Percentiles rank a stretch among this genome's conserved stretches.
phyloP scores from a whole-genome alignment of 2,888 invertebrate genomes.

The Silvanus unidentatus region DNA sequence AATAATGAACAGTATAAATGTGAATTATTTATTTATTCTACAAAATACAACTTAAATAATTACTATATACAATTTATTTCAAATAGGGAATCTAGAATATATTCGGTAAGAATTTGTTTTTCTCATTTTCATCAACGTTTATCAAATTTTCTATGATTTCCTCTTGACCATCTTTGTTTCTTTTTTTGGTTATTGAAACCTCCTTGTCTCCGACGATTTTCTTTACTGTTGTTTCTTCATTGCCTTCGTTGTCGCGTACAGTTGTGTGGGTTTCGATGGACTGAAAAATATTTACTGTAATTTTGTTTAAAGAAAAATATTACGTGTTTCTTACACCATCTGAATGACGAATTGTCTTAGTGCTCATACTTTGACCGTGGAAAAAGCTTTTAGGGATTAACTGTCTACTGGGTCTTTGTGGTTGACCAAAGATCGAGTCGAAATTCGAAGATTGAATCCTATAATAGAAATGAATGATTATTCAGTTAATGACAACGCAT shows the following conservation, averaged over 20 bases:
- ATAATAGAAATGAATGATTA: background rate
- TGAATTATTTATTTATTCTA: too few species aligned
- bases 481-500: too few species aligned
- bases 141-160: constrained; percentile 37
- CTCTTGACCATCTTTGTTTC: constrained; percentile 38
- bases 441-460: background rate
- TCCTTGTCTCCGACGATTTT: constrained; percentile 38
- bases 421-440: background rate
- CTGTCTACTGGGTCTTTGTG: background rate
- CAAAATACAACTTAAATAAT: too few species aligned
- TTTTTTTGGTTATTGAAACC: constrained; percentile 47
- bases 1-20: too few species aligned
- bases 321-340: constrained; percentile 48
- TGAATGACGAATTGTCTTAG: constrained; percentile 50
- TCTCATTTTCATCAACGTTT: constrained; percentile 37
- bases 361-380: constrained; percentile 51
- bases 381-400: constrained; percentile 23
- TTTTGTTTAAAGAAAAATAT: constrained; percentile 1
- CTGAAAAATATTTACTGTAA: constrained; percentile 27
- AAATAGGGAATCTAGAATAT: too few species aligned
- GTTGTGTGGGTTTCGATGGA: constrained; percentile 52
- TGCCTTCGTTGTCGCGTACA: constrained; percentile 54
- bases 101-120: constrained; percentile 19
- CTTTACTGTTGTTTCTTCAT: constrained; percentile 54
- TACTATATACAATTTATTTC: too few species aligned